phyloP scores from a whole-genome alignment of 2,888 invertebrate genomes.

The Archips xylosteana region DNA sequence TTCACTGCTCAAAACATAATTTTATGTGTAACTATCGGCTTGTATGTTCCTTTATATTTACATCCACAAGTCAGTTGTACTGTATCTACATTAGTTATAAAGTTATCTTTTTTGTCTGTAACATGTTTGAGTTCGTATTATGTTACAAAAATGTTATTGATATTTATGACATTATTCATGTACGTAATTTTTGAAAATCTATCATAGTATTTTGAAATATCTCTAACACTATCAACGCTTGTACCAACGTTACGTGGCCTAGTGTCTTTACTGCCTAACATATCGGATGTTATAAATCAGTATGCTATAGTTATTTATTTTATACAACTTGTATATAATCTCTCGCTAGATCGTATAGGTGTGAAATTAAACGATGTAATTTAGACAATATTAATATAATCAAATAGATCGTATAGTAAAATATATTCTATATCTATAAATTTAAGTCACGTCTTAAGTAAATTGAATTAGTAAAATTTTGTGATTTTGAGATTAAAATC shows the following conservation, averaged over 20 bases:
- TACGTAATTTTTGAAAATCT: conserved; percentile 29
- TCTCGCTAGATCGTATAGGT: conserved; percentile 69
- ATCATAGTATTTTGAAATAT: conserved; percentile 38
- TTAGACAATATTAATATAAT: conserved; percentile 80
- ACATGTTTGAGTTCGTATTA: background rate
- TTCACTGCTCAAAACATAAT: conserved; percentile 63
- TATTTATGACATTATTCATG: conserved; percentile 14
- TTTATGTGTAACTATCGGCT: conserved; percentile 34
- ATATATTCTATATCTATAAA: conserved; percentile 41
- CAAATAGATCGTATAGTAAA: conserved; percentile 38
- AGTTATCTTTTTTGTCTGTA: background rate
- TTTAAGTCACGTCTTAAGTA: conserved; percentile 43
- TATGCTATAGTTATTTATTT: conserved; percentile 73
- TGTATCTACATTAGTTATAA: conserved; percentile 12
- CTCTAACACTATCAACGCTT: conserved; percentile 43
- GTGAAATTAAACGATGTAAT: conserved; percentile 69
- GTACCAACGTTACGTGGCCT: conserved; percentile 69
- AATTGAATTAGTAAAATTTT: conserved; percentile 43
- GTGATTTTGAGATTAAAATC: conserved; percentile 43
- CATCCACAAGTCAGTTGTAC: conserved; percentile 46
- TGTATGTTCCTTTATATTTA: conserved; percentile 47
- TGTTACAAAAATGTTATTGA: conserved; percentile 6
- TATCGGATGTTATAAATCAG: conserved; percentile 74
- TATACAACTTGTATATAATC: conserved; percentile 67
- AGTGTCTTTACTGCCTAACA: conserved; percentile 77